A percentile compares a stretch with the other conserved stretches of the same genome.
These are phyloP conservation scores for Maniola hyperantus DNA, from an alignment of 2,888 invertebrate species.

Conservation along the genomic window DNA sequence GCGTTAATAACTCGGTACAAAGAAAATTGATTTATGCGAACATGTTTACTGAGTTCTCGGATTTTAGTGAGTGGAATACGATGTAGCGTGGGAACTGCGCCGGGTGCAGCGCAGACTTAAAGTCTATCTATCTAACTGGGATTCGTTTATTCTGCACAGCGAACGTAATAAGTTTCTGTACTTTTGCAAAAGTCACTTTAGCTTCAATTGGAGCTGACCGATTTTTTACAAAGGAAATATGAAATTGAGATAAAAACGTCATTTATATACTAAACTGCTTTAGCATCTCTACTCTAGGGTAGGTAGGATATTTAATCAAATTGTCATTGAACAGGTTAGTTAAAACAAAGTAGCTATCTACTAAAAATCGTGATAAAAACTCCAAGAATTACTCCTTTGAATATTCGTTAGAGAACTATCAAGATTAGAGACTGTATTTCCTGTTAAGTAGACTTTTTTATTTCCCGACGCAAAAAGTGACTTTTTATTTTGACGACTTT, in stretches of 20 bases:
- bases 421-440: too few species aligned
- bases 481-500: too few species aligned
- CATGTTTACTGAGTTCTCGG: conserved; percentile 65
- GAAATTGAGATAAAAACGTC: neutral
- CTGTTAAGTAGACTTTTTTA: too few species aligned
- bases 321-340: too few species aligned
- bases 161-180: conserved; percentile 40
- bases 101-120: conserved; percentile 42
- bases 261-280: neutral
- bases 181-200: conserved; percentile 33
- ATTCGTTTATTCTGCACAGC: conserved; percentile 43
- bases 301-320: neutral
- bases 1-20: conserved; percentile 66
- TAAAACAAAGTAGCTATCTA: too few species aligned
- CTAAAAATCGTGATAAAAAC: too few species aligned
- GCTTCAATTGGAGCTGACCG: conserved; percentile 21
- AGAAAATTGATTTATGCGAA: conserved; percentile 72
- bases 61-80: conserved; percentile 62
- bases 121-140: conserved; percentile 38
- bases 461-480: too few species aligned
- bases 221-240: conserved; percentile 12
- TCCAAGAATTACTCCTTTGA: too few species aligned
- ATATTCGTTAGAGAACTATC: too few species aligned
- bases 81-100: conserved; percentile 45
- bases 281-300: neutral